phyloP scores from a whole-genome alignment of 53 echinoderm and acorn worm genomes.

The Paelopatides confundens region DNA sequence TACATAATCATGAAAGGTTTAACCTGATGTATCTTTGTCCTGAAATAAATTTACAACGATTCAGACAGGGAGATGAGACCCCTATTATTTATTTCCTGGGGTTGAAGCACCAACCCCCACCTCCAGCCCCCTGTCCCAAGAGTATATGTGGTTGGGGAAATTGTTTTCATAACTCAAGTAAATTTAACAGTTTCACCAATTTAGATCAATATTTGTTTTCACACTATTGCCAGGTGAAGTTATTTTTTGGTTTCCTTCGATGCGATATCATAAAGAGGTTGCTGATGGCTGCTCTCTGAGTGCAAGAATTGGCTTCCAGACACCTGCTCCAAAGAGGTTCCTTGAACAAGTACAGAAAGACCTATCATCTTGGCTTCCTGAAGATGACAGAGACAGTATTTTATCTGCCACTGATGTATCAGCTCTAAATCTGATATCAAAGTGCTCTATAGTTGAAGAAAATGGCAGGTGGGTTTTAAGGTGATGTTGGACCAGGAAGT shows the following conservation, averaged over 20 bases:
- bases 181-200: too few species aligned
- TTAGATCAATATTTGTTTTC: too few species aligned
- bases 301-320: conserved; percentile 77
- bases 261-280: conserved; percentile 89
- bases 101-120: too few species aligned
- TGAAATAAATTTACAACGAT: too few species aligned
- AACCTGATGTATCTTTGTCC: too few species aligned
- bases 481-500: neutral
- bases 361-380: conserved; percentile 9
- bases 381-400: neutral
- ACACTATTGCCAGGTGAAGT: conserved; percentile 79
- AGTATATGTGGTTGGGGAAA: too few species aligned
- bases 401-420: neutral
- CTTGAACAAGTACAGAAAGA: conserved; percentile 59
- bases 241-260: conserved; percentile 85
- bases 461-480: conserved; percentile 52
- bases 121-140: too few species aligned
- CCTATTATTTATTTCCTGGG: too few species aligned
- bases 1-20: too few species aligned
- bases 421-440: conserved; percentile 53
- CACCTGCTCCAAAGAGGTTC: conserved; percentile 79
- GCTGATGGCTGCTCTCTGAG: conserved; percentile 92
- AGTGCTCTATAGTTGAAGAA: conserved; percentile 55
- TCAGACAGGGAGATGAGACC: too few species aligned
- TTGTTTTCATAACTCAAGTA: too few species aligned